Evolutionary conservation across 2,113 vertebrate species (phyloP).

Genomic region (Corynorhinus townsendii): DNA sequence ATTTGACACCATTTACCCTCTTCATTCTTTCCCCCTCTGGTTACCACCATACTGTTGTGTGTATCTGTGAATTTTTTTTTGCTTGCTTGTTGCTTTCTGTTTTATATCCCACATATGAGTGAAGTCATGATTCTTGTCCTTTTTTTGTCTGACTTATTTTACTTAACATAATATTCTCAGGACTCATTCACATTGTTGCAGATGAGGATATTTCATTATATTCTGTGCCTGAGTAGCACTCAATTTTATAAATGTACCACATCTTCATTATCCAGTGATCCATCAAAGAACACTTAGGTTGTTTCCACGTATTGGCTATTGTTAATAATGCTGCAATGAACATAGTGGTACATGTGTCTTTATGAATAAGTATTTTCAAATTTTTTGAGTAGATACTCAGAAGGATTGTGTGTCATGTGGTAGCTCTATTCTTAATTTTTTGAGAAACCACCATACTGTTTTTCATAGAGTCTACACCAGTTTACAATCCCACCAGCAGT

Average conservation of each 20-base stretch:
- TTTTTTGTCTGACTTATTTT: neutral
- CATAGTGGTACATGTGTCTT: too few species aligned
- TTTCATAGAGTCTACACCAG: neutral
- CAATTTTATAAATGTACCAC: neutral
- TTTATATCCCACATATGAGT: neutral
- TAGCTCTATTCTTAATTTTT: neutral
- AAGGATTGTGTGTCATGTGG: neutral
- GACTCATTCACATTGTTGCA: neutral
- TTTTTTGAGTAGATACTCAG: neutral
- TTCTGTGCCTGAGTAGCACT: neutral
- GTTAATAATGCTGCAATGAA: neutral
- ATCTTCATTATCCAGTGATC: neutral
- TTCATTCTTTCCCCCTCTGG: neutral
- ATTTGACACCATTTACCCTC: neutral
- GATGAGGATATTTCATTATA: neutral
- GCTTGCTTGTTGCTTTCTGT: neutral
- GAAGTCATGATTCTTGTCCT: neutral
- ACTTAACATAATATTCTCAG: neutral
- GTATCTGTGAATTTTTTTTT: neutral
- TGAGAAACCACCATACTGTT: neutral
- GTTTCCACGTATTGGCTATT: neutral
- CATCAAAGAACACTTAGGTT: too few species aligned
- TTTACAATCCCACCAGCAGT: neutral
- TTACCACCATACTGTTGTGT: neutral
- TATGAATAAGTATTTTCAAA: neutral